Base-by-base conservation (phyloP, 92 coral and sea anemone species). In the Muricea muricata region DNA sequence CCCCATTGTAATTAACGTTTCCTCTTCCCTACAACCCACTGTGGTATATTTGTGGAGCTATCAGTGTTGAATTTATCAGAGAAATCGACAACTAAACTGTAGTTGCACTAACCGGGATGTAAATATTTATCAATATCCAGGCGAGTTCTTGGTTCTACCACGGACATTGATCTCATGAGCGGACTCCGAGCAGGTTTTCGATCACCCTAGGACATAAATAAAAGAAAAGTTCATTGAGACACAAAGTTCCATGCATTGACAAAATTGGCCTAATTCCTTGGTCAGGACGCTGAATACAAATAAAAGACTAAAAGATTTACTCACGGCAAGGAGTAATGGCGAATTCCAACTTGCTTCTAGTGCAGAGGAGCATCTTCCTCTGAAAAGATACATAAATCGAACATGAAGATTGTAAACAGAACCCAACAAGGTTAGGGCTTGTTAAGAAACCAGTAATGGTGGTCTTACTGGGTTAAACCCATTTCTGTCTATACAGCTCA, bases 81-180 rank as follows among this genome's bases (percentile, higher is more conserved):
- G n/a, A n/a, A n/a, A n/a, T n/a, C n/a, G n/a, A n/a, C n/a, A n/a
- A n/a, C n/a, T n/a, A n/a, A n/a, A n/a, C n/a, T n/a, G n/a, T n/a
- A n/a, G n/a, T n/a, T n/a, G n/a, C n/a, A n/a, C 71, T 29, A 65
- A 87, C 91, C 91, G 73, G 84, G 46, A 12, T 65, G 65, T 17
- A 87, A 86, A n/a, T 81, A 50, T 9, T 73, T 23, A 46, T 81
- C 81, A 26, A 86, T 86, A 61, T 87, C 86, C 9, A 58, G 45
- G 12, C 68, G 50, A 8, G 79, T 26, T 66, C 81, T 87, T 17
- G 87, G 41, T 33, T 87, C 87, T 3, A 85, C 87, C 79, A 74
- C 78, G 21, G 91, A 87, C 39, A 81, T 58, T 17, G 91, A 87
- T 25, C 91, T 79, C 35, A 77, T 80, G 18, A 87, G 72, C 21